Conservation (phyloP, 2,888 invertebrate species). For the Cryptus armator region DNA sequence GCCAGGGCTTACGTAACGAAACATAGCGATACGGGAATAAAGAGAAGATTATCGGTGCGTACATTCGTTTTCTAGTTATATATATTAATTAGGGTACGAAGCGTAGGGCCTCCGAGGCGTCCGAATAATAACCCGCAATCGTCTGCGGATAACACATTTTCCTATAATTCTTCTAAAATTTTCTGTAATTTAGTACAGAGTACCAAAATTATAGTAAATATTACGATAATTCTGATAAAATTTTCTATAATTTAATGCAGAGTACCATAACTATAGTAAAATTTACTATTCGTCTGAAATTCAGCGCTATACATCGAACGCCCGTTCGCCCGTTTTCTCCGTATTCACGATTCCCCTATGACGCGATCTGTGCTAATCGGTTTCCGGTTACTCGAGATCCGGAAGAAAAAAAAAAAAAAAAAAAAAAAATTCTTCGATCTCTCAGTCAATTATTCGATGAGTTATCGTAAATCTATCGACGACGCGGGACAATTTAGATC, state of each 20-base stretch:
- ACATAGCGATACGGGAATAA: conserved; percentile 78
- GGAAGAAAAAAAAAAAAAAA: not conserved
- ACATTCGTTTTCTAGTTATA: conserved; percentile 68
- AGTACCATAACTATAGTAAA: no score
- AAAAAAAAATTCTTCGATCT: not conserved
- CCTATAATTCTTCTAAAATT: no score
- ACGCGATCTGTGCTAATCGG: not conserved
- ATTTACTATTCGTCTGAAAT: no score
- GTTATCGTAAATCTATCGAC: not conserved
- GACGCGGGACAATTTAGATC: not conserved
- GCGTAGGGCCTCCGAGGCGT: not conserved
- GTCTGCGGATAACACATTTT: no score
- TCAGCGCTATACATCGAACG: no score
- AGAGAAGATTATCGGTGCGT: conserved; percentile 73
- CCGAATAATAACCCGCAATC: no score
- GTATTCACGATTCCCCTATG: not conserved
- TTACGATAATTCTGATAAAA: no score
- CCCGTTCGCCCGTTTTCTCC: no score
- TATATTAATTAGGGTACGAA: conserved; percentile 6
- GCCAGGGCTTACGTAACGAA: conserved; percentile 80
- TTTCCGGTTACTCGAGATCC: not conserved
- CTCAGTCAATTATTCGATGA: not conserved
- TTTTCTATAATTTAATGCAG: no score
- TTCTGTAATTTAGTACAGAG: no score
- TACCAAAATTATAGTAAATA: no score